Evolutionary conservation across 1,140 invertebrate species (phyloP), one percentile per base, ranked within the genome.

Genomic region (Anagrus nilaparvatae): DNA sequence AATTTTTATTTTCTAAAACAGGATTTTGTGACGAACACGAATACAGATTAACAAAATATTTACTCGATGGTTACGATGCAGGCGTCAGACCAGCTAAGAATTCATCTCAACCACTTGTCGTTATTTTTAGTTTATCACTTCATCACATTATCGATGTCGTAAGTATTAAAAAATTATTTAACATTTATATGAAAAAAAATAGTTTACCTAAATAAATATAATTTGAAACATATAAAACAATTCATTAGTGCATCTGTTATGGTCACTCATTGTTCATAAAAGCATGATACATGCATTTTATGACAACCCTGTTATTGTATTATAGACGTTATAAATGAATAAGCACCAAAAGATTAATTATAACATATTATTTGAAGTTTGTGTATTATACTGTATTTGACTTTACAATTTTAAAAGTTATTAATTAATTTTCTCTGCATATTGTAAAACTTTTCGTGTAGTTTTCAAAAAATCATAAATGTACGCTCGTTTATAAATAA

Each of bases 71-170:
- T 48, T 87, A 87, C 60, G 82, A 87, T 57, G 70, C 79, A 3
- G 78, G 79, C 3, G 82, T 87, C 20, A 61, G 84, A 36, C 85
- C 84, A 5, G 82, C 79, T 6, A 72, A 76, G 51, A 82, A 87
- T 63, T 80, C 81, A 19, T 78, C 81, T 5, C 64, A 78, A 35
- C 77, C 84, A 1, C 66, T 87, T 6, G 73, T 77, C 17, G 83
- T 88, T 44, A 76, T 78, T 32, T 87, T 87, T 54, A 82, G 82
- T 20, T 73, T 87, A 2, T 84, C 84, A 1, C 69, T 89, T 42
- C 84, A 87, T 65, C 82, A 87, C 54, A 83, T 86, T 39, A 84
- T 86, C 49, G 81, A 83, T 50, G 84, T 87, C 51, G 83, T 86
- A 69, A 81, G 53, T 51, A 30, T 32, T 13, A 25, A 23, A 36